Conservation (phyloP, 2,797 vertebrate genomes). For the Petrocephalus schoutedeni region DNA sequence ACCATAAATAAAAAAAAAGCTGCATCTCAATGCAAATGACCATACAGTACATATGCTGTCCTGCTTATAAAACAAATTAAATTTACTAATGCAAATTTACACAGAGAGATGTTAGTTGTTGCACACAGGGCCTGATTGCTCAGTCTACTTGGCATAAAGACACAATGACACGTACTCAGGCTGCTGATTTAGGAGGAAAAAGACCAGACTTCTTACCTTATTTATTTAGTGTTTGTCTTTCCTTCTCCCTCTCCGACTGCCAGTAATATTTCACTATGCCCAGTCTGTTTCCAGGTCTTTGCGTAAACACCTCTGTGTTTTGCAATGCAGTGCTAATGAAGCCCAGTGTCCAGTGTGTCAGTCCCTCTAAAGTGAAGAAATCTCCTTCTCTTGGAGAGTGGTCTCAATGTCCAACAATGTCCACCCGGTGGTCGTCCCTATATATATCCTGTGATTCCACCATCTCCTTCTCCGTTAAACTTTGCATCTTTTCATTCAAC, state of each 20-base stretch:
- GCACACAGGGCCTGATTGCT: not conserved
- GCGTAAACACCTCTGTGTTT: not conserved
- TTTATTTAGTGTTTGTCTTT: not conserved
- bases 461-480: slow-evolving; percentile 20
- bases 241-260: not conserved
- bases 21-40: not conserved
- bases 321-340: slow-evolving; percentile 13
- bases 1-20: not conserved
- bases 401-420: slow-evolving; percentile 17
- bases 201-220: not conserved
- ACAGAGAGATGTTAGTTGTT: not conserved
- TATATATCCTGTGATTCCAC: slow-evolving; percentile 22
- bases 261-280: not conserved
- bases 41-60: not conserved
- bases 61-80: not conserved
- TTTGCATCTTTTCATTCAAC: slow-evolving; percentile 53
- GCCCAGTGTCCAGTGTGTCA: slow-evolving; percentile 14
- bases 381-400: not conserved
- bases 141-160: not conserved
- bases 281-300: not conserved
- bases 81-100: not conserved
- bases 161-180: not conserved
- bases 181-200: not conserved
- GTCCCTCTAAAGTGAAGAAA: not conserved
- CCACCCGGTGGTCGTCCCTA: slow-evolving; percentile 6